These are phyloP conservation scores for Willowsia nigromaculata DNA, from an alignment of 2,888 invertebrate species.

Conservation along the genomic window DNA sequence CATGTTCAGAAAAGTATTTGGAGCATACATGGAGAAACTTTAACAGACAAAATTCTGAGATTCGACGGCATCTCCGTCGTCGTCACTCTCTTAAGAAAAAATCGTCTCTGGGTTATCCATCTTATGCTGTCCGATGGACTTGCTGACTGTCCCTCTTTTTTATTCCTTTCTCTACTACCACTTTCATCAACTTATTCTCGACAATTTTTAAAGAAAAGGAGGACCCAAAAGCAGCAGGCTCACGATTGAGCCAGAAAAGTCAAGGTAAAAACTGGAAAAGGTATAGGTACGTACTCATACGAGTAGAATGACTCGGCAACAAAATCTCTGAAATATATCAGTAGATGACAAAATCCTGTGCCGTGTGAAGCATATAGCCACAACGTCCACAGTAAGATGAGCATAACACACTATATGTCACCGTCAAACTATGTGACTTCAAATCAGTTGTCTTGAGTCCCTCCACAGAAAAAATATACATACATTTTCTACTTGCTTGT, in stretches of 20 bases:
- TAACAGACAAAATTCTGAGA: constrained; percentile 37
- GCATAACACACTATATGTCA: constrained; percentile 61
- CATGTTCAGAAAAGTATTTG: background rate
- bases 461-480: background rate
- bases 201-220: background rate
- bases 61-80: constrained; percentile 37
- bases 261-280: constrained; percentile 9
- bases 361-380: background rate
- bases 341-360: background rate
- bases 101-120: constrained; percentile 61
- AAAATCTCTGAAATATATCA: background rate
- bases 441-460: constrained; percentile 68
- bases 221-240: constrained; percentile 1
- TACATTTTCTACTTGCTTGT: background rate
- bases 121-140: constrained; percentile 67
- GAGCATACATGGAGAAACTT: constrained; percentile 13
- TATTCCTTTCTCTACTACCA: constrained; percentile 58
- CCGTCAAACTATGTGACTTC: constrained; percentile 66
- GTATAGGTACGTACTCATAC: background rate
- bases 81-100: constrained; percentile 12
- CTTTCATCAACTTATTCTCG: constrained; percentile 64
- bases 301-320: background rate
- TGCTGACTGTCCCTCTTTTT: constrained; percentile 70
- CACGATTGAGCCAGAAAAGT: background rate
- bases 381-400: background rate